phyloP scores from a whole-genome alignment of 2,888 invertebrate species.

The Parelbella ahira region DNA sequence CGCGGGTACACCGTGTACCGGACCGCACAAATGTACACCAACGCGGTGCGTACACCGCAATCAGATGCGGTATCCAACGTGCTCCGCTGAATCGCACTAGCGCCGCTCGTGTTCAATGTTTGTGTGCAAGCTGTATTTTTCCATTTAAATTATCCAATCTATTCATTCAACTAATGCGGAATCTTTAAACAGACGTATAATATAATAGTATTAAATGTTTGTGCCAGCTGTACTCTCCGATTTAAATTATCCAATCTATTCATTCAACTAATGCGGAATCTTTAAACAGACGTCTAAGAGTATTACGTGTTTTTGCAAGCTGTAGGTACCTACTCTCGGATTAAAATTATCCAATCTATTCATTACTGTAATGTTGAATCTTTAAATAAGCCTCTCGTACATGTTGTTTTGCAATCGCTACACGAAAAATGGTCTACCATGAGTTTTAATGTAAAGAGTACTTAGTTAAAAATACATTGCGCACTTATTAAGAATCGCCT shows the following conservation, averaged over 20 bases:
- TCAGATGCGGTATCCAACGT: conserved; percentile 52
- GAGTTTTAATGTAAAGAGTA: background rate
- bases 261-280: too few species aligned
- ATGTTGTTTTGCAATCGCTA: background rate
- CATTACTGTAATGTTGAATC: too few species aligned
- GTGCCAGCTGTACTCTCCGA: too few species aligned
- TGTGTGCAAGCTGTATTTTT: conserved; percentile 26
- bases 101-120: conserved; percentile 26
- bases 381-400: too few species aligned
- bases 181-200: conserved; percentile 2
- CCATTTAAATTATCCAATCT: too few species aligned
- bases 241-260: too few species aligned
- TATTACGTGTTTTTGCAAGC: too few species aligned
- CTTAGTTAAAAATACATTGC: conserved; percentile 10
- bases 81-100: conserved; percentile 33
- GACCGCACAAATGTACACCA: conserved; percentile 35
- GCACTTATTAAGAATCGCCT: conserved; percentile 13
- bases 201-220: too few species aligned
- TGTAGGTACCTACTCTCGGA: too few species aligned
- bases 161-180: too few species aligned
- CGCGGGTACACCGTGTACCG: conserved; percentile 56
- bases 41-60: conserved; percentile 50
- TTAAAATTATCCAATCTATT: too few species aligned
- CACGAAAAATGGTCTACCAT: conserved; percentile 4
- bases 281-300: too few species aligned